Evolutionary conservation across 2,113 vertebrate species (phyloP), one percentile per base, ranked within the genome.

Genomic region (Lutjanus erythropterus): DNA sequence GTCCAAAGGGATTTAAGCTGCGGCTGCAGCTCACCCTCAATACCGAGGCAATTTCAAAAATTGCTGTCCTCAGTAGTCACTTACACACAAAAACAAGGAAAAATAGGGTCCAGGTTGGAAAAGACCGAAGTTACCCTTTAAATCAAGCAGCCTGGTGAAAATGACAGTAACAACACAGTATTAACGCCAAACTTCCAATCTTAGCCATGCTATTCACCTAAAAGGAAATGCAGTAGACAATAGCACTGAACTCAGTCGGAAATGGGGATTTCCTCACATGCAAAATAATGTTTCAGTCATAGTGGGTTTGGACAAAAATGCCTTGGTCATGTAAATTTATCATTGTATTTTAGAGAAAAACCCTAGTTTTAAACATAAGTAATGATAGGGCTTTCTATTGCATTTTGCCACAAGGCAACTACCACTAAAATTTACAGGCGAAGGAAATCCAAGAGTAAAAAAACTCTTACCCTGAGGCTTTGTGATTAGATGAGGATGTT

Each of bases 381-480:
- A 39, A 69, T 71, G 41, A 66, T 2, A 33, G 3, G 15, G 31
- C 19, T 47, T 62, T 12, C 10, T 46, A 2, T 1, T 60, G 14
- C 23, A 56, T 71, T 77, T 59, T 53, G 5, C 33, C 11, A 52
- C 9, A 58, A 37, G 41, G n/a, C 27, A 1, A 59, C 80, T 9
- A 72, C 11, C 25, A 59, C 3, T 31, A 10, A 47, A 58, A 15
- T 31, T 46, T 49, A 65, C 11, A 50, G 0, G 67, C 11, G 70
- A 2, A 79, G 31, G 12, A 35, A 62, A 39, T 72, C 8, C 18
- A 31, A 73, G 1, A 53, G 69, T 47, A 50, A 56, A 21, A 81
- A 50, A 53, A 78, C 88, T 95, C 97, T 97, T 96, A 99, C 98
- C 97, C 96, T 94, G 96, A 96, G 94, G 93, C 90, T 85, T 91